Conservation (phyloP, 2,888 invertebrate species). For the Coelogynopora nodosa region DNA sequence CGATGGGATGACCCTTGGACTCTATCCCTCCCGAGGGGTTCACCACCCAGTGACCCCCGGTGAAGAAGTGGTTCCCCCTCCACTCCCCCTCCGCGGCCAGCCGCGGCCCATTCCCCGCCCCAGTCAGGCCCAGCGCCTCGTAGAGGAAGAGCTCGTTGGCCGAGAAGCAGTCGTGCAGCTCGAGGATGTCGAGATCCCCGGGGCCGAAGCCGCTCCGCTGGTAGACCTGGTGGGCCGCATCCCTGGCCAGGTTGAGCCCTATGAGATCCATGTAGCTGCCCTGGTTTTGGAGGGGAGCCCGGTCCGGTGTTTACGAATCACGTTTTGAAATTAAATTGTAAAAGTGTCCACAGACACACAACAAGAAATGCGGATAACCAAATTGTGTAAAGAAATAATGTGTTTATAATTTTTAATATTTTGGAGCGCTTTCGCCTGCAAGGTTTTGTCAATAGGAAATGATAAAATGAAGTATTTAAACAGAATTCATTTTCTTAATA, state of each 20-base stretch:
- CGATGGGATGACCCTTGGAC: constrained; percentile 94
- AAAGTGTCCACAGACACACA: no score
- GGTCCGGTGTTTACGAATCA: no score
- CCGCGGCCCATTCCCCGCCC: constrained; percentile 51
- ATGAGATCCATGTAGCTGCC: constrained; percentile 26
- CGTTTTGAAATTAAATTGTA: no score
- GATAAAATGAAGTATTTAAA: no score
- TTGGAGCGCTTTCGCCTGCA: no score
- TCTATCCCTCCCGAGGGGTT: constrained; percentile 99
- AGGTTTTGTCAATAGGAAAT: no score
- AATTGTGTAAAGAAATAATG: no score
- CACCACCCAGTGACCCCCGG: constrained; percentile 87
- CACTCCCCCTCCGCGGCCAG: constrained; percentile 52
- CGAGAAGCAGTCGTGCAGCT: constrained; percentile 50
- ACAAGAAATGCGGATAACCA: no score
- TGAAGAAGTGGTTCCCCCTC: constrained; percentile 51
- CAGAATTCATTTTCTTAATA: no score
- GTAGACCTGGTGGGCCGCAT: constrained; percentile 34
- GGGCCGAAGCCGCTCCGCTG: constrained; percentile 41
- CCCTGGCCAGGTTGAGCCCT: constrained; percentile 11
- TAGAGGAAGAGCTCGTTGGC: constrained; percentile 49
- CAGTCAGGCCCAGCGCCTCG: constrained; percentile 50
- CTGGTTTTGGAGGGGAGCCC: no score
- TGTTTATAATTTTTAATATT: no score
- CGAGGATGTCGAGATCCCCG: constrained; percentile 52